phyloP scores from a whole-genome alignment of 1,140 invertebrate genomes.

The Lasioglossum baleicum region DNA sequence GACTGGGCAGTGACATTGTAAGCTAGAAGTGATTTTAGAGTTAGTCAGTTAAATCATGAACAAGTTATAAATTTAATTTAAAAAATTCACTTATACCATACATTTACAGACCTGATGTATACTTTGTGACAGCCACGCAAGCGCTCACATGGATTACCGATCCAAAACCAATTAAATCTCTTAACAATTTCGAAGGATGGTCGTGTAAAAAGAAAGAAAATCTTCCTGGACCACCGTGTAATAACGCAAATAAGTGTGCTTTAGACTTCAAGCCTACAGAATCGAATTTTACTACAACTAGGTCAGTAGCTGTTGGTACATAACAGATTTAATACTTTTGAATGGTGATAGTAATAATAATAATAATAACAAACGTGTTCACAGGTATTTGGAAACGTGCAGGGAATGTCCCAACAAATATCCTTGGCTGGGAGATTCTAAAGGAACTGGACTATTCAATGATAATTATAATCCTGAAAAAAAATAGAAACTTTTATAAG shows the following conservation, averaged over 20 bases:
- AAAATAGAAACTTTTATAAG: constrained; percentile 58
- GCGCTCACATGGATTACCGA: constrained; percentile 94
- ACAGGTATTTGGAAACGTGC: constrained; percentile 93
- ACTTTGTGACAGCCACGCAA: constrained; percentile 95
- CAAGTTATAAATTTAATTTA: background rate
- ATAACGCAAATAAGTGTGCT: constrained; percentile 91
- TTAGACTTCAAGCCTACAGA: constrained; percentile 88
- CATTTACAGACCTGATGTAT: constrained; percentile 88
- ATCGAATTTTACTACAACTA: constrained; percentile 88
- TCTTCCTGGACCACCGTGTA: constrained; percentile 87
- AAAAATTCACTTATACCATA: constrained; percentile 34
- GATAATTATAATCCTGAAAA: constrained; percentile 91
- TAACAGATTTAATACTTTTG: constrained; percentile 6
- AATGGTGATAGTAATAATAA: background rate
- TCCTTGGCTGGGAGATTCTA: constrained; percentile 92
- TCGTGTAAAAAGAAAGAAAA: constrained; percentile 87
- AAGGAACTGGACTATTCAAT: constrained; percentile 88
- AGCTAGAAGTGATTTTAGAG: constrained; percentile 74
- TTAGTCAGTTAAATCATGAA: too few species aligned
- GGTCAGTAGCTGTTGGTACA: constrained; percentile 70
- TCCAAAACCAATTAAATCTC: constrained; percentile 85
- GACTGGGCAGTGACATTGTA: constrained; percentile 89
- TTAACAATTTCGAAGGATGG: constrained; percentile 90
- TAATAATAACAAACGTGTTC: constrained; percentile 46
- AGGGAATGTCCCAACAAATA: constrained; percentile 91